Evolutionary conservation across 2,113 vertebrate species (phyloP).

Genomic region (Sorex fumeus): DNA sequence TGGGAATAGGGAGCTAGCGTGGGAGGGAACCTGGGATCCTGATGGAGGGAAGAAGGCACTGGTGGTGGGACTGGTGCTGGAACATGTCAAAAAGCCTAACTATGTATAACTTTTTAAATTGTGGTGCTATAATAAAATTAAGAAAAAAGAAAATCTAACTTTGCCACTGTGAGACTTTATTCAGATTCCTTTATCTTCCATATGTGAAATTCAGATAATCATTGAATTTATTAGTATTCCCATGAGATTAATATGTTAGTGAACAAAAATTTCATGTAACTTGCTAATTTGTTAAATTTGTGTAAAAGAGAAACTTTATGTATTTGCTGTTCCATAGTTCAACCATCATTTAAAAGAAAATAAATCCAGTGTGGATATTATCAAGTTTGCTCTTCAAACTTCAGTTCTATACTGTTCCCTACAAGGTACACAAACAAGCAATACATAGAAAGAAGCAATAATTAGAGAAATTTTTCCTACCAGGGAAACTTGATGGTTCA

Average conservation of each 20-base stretch:
- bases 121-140: too few species aligned
- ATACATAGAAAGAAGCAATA: constrained; percentile 34
- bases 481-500: constrained; percentile 9
- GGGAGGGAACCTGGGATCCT: too few species aligned
- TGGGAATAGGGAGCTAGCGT: too few species aligned
- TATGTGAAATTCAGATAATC: constrained; percentile 20
- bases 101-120: too few species aligned
- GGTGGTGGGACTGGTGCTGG: too few species aligned
- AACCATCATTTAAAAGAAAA: constrained; percentile 37
- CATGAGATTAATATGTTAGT: constrained; percentile 22
- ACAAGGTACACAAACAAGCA: background rate
- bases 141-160: background rate
- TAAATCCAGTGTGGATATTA: background rate
- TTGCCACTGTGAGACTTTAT: background rate
- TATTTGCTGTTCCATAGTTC: background rate
- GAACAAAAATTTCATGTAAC: background rate
- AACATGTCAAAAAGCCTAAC: too few species aligned
- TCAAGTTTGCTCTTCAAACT: background rate
- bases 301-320: background rate
- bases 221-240: background rate
- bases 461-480: background rate
- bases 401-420: background rate
- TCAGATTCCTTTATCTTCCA: background rate
- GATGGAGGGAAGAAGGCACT: too few species aligned
- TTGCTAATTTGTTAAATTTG: constrained; percentile 6